Base-by-base conservation (phyloP, 2,888 invertebrate species). In the Charanyca ferruginea region DNA sequence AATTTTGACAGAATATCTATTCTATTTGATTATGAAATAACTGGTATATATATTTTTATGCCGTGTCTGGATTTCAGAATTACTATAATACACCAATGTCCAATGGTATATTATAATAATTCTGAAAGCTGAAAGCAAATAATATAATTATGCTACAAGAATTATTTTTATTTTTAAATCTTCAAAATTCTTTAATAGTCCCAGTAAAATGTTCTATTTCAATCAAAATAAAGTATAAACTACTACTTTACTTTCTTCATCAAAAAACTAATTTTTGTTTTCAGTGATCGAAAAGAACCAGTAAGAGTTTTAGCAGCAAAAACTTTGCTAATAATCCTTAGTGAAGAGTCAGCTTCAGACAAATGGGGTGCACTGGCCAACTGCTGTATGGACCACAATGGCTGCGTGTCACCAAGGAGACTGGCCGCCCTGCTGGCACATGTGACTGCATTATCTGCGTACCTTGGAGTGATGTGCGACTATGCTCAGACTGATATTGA, bases 351-450 rank as follows among this genome's bases (percentile, higher is more conserved):
- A 22, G 93, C 97, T 13, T 90, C 96, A 53, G 97, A 97, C 69
- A 94, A 96, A 78, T 96, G 96, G 94, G 95, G 96, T 68, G 97
- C 97, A 55, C 92, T 98, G 53, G 97, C 97, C 85, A 96, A 96
- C 81, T 96, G 97, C 81, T 96, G 97, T 83, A 96, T 97, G 1
- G 97, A 98, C 88, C 97, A 98, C 84, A 98, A 98, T 85, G 97
- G 97, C 42, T 97, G 97, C 78, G 96, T 98, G 51, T 97, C 97
- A 0, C 96, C 96, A 55, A 95, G 96, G 57, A 93, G 97, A 38
- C 91, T 98, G 55, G 95, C 96, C 4, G 94, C 96, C 0, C 89
- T 98, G 59, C 89, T 98, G 69, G 91, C 95, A 20, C 96, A 97
- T 87, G 91, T 98, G 28, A 96, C 96, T 11, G 96, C 93, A 81